A percentile compares a stretch with the other conserved stretches of the same genome.
Evolutionary conservation across 1,140 invertebrate genomes (phyloP).

Genomic region (Acromyrmex heyeri): DNA sequence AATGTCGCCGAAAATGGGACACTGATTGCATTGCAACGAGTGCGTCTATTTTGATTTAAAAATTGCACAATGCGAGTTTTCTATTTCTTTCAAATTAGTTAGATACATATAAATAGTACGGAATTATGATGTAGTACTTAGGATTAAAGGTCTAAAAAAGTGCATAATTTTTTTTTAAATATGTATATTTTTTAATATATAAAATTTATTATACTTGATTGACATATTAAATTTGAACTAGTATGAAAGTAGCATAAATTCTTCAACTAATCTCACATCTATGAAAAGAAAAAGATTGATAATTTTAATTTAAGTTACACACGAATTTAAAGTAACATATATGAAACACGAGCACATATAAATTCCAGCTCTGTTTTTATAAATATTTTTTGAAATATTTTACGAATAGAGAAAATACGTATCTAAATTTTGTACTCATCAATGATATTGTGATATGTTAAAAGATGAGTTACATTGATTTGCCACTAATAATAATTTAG

Average conservation of each 20-base stretch:
- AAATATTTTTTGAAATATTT: neutral
- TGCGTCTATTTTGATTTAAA: neutral
- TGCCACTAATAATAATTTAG: neutral
- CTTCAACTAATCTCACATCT: too few relatives aligned
- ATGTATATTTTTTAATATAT: neutral
- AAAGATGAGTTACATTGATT: conserved; percentile 7
- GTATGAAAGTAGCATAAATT: neutral
- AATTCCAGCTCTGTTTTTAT: too few relatives aligned
- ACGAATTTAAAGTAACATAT: too few relatives aligned
- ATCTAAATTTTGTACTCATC: neutral
- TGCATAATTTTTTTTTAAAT: neutral
- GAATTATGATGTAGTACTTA: too few relatives aligned
- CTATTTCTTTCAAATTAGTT: conserved; percentile 3
- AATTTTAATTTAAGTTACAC: too few relatives aligned
- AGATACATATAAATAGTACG: neutral
- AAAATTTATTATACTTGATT: neutral
- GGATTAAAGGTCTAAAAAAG: neutral
- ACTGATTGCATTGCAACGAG: neutral
- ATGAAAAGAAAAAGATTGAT: too few relatives aligned
- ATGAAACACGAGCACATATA: neutral
- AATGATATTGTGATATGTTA: neutral
- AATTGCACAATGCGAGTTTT: neutral
- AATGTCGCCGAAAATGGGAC: neutral
- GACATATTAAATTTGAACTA: neutral
- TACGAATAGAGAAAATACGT: neutral